Evolutionary conservation across 2,888 invertebrate species (phyloP).

Genomic region (Unio delphinus): DNA sequence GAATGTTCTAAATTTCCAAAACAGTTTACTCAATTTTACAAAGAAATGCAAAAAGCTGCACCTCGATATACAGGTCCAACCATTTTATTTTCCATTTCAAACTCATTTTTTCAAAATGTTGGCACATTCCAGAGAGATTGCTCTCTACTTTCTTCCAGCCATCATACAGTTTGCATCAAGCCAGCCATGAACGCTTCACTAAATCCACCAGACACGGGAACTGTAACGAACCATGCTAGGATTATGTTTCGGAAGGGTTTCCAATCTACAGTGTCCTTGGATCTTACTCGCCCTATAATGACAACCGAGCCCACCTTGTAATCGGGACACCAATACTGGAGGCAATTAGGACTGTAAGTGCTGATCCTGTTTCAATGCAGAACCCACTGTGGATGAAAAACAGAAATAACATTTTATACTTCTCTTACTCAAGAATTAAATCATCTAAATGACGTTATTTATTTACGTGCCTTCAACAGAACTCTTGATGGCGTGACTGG

Average conservation of each 20-base stretch:
- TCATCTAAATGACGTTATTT: too few species aligned
- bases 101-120: neutral
- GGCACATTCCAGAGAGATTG: too few species aligned
- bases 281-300: conserved; percentile 82
- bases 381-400: conserved; percentile 81
- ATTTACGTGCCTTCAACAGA: too few species aligned
- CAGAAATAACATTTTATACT: neutral
- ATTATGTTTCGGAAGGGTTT: conserved; percentile 86
- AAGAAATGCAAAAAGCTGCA: too few species aligned
- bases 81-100: neutral
- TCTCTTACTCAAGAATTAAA: too few species aligned
- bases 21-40: too few species aligned
- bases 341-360: conserved; percentile 94
- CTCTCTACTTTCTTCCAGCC: too few species aligned
- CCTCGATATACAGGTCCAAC: too few species aligned
- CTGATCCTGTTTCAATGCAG: conserved; percentile 96
- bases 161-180: conserved; percentile 8
- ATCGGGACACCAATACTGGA: conserved; percentile 96
- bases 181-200: conserved; percentile 86
- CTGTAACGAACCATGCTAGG: conserved; percentile 97
- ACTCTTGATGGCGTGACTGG: too few species aligned
- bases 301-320: conserved; percentile 99
- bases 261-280: conserved; percentile 73
- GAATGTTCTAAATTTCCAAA: too few species aligned
- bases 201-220: conserved; percentile 91